phyloP scores from a whole-genome alignment of 2,888 invertebrate species.

The Temnothorax rugatulus region DNA sequence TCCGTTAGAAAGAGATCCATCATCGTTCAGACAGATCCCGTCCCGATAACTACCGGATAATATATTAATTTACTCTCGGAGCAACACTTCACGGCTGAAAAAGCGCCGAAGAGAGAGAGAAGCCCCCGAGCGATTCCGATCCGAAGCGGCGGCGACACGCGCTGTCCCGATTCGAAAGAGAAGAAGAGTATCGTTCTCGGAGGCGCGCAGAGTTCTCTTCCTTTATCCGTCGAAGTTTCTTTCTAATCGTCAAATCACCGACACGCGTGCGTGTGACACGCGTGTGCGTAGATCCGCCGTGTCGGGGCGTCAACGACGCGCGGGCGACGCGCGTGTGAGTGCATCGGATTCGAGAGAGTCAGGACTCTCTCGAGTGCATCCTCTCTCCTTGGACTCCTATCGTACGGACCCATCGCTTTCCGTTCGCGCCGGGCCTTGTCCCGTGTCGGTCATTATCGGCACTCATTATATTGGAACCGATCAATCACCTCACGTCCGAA shows the following conservation, averaged over 20 bases:
- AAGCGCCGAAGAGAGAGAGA: conserved; percentile 28
- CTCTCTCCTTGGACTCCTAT: conserved; percentile 72
- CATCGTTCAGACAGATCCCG: conserved; percentile 42
- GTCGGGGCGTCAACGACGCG: not conserved
- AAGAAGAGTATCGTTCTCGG: conserved; percentile 31
- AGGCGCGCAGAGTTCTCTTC: not conserved
- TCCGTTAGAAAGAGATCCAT: conserved; percentile 49
- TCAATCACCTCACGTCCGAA: conserved; percentile 83
- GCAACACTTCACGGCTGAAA: conserved; percentile 56
- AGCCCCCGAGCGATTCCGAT: conserved; percentile 44
- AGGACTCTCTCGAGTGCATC: conserved; percentile 58
- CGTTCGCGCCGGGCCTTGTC: conserved; percentile 82
- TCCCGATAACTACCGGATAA: conserved; percentile 50
- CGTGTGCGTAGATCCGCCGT: not conserved
- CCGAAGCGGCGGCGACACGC: conserved; percentile 56
- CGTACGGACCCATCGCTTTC: conserved; percentile 82
- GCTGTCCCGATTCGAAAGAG: conserved; percentile 48
- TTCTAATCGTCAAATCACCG: conserved; percentile 35
- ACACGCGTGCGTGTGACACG: not conserved
- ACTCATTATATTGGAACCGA: conserved; percentile 85
- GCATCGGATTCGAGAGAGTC: conserved; percentile 54
- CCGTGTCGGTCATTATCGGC: conserved; percentile 85
- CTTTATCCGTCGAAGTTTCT: conserved; percentile 36
- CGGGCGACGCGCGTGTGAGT: conserved; percentile 11
- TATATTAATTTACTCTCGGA: conserved; percentile 51